Percentiles rank a stretch among this genome's conserved stretches.
Conservation (phyloP, 2,113 vertebrate species). For the Tylochromis polylepis region DNA sequence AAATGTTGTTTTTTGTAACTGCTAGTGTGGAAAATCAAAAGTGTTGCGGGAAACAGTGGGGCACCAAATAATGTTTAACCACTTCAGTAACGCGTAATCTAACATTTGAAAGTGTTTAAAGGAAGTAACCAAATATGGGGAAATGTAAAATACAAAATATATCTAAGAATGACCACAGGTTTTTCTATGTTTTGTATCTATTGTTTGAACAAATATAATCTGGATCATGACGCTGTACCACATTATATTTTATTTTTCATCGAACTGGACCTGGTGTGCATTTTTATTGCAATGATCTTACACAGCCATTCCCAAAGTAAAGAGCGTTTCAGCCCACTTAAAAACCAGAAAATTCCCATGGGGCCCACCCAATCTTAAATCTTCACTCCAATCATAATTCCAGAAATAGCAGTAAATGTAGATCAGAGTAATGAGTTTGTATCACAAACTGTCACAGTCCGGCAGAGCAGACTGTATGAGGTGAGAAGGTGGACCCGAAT, state of each 20-base stretch:
- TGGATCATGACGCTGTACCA: background rate
- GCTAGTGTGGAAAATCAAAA: background rate
- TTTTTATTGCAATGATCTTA: background rate
- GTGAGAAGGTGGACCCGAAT: too few relatives aligned
- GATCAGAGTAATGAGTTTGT: background rate
- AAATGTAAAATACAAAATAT: background rate
- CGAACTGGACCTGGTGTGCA: background rate
- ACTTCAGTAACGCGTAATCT: background rate
- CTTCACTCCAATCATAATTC: background rate
- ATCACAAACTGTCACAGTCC: too few relatives aligned
- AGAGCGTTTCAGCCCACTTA: background rate
- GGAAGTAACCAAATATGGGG: background rate
- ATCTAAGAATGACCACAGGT: background rate
- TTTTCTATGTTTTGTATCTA: background rate
- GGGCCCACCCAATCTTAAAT: background rate
- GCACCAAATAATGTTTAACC: background rate
- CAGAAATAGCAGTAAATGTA: background rate
- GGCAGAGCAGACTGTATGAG: too few relatives aligned
- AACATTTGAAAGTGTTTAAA: background rate
- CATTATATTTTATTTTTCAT: background rate
- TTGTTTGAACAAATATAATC: background rate
- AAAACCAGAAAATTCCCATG: background rate
- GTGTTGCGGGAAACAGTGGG: constrained; percentile 1
- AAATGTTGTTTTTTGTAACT: background rate
- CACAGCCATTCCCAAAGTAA: background rate